These are phyloP conservation scores for Charadrius vociferus DNA, from an alignment of 2,113 vertebrate genomes.

Conservation along the genomic window DNA sequence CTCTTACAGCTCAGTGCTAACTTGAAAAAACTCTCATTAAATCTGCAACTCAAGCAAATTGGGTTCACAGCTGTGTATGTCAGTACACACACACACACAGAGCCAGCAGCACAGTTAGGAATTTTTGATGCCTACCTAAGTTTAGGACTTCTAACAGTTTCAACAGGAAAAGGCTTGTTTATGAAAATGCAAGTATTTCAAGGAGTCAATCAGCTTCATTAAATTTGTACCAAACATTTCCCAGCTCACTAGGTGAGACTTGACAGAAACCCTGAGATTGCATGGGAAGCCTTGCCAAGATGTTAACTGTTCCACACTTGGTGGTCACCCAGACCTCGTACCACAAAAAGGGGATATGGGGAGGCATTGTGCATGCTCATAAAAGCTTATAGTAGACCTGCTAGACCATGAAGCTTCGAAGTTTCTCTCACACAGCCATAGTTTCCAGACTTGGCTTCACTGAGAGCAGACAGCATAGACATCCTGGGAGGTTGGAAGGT, in stretches of 20 bases:
- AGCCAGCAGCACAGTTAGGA: not conserved
- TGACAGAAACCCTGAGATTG: not conserved
- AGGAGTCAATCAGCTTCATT: not conserved
- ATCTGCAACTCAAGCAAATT: constrained; percentile 43
- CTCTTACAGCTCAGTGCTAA: not conserved
- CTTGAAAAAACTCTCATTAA: constrained; percentile 32
- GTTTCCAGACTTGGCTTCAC: not conserved
- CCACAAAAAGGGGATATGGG: not conserved
- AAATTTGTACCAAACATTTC: not conserved
- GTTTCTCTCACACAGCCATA: not conserved
- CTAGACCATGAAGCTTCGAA: not conserved
- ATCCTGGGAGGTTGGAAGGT: not conserved
- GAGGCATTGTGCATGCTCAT: not conserved
- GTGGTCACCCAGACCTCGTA: not conserved
- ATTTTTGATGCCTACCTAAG: not conserved
- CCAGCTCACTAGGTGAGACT: not conserved
- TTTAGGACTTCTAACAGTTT: not conserved
- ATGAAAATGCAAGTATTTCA: not conserved
- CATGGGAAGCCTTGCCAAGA: not conserved
- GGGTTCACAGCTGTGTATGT: not conserved
- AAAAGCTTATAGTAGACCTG: not conserved
- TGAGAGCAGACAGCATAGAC: not conserved
- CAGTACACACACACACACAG: not conserved
- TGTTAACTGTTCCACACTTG: not conserved
- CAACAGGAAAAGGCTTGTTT: not conserved